Percentiles rank a stretch among this genome's conserved stretches.
These are phyloP conservation scores for Noctilio leporinus DNA, from an alignment of 2,113 vertebrate genomes.

Conservation along the genomic window DNA sequence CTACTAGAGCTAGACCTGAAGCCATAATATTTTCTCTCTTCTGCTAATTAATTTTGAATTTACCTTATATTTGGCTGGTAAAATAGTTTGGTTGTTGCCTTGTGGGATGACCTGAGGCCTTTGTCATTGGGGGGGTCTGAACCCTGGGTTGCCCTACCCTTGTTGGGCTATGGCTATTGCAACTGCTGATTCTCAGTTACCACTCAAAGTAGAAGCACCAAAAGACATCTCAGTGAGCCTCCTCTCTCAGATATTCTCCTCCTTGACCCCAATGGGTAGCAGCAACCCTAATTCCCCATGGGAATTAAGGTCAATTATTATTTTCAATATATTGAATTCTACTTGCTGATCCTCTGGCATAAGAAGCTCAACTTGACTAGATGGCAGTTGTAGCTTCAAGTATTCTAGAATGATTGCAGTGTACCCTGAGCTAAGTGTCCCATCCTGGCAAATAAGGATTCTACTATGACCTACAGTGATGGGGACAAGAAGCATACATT, in stretches of 20 bases:
- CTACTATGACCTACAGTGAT: background rate
- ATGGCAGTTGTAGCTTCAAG: background rate
- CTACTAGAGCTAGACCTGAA: background rate
- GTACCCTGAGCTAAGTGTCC: background rate
- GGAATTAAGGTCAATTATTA: background rate
- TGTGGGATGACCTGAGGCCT: background rate
- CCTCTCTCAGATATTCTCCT: background rate
- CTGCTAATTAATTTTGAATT: background rate
- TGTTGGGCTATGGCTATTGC: background rate
- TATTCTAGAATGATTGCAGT: background rate
- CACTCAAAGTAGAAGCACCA: background rate
- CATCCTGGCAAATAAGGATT: background rate
- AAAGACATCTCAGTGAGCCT: background rate
- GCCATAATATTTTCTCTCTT: background rate
- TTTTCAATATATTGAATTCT: background rate
- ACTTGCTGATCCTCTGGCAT: background rate
- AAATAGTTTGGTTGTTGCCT: background rate
- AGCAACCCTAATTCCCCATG: background rate
- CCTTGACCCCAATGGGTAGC: too few relatives aligned
- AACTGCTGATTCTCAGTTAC: background rate
- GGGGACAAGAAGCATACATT: background rate
- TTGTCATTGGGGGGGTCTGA: background rate
- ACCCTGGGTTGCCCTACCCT: fast-evolving
- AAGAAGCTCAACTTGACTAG: background rate
- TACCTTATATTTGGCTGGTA: background rate